phyloP scores from a whole-genome alignment of 2,888 invertebrate species.

The Loripinus fragilis region DNA sequence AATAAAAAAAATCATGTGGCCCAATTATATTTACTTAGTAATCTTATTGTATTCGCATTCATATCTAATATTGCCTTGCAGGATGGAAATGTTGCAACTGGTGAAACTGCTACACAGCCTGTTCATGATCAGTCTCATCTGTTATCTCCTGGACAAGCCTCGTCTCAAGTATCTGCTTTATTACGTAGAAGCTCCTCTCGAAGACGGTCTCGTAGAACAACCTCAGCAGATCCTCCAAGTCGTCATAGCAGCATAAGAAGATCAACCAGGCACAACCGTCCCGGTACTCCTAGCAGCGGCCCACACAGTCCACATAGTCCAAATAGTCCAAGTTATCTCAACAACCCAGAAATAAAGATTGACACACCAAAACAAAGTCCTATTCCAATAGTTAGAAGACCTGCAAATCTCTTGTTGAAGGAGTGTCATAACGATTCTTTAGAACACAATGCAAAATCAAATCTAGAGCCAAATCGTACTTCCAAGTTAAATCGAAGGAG shows the following conservation, averaged over 20 bases:
- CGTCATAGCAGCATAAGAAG: slow-evolving; percentile 51
- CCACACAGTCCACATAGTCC: slow-evolving; percentile 62
- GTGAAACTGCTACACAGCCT: slow-evolving; percentile 29
- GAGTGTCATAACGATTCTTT: slow-evolving; percentile 70
- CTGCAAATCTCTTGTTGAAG: slow-evolving; percentile 69
- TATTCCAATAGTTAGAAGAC: slow-evolving; percentile 59
- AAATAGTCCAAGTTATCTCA: slow-evolving; percentile 59
- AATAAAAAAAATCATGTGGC: no score
- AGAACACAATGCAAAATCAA: slow-evolving; percentile 41
- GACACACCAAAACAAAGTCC: slow-evolving; percentile 69
- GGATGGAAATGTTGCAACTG: slow-evolving; percentile 28
- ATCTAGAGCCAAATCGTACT: slow-evolving; percentile 30
- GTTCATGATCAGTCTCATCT: slow-evolving; percentile 47
- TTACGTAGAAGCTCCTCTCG: slow-evolving; percentile 54
- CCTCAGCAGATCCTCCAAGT: slow-evolving; percentile 54
- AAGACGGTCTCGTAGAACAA: slow-evolving; percentile 36
- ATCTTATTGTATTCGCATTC: no score
- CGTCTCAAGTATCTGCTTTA: slow-evolving; percentile 55
- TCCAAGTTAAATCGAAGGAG: slow-evolving; percentile 29
- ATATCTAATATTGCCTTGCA: no score
- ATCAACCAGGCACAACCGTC: slow-evolving; percentile 43
- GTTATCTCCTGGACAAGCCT: slow-evolving; percentile 58
- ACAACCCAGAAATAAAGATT: slow-evolving; percentile 64
- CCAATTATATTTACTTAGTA: no score
- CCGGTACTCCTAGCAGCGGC: slow-evolving; percentile 59